These are phyloP conservation scores for Poeciliopsis occidentalis DNA, from an alignment of 2,113 vertebrate genomes.

Conservation along the genomic window DNA sequence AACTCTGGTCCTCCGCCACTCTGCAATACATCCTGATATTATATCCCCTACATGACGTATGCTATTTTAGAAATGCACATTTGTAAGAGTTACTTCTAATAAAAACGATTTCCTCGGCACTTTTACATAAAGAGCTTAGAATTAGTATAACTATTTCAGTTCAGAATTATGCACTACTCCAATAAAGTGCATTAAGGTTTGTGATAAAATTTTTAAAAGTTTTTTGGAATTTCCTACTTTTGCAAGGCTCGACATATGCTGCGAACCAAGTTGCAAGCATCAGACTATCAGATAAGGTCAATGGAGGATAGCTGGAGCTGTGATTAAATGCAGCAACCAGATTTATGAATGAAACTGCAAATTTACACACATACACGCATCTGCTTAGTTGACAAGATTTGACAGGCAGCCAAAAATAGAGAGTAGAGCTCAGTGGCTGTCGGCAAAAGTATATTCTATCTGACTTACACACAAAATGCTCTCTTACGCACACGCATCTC, in stretches of 20 bases:
- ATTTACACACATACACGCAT: slow-evolving; percentile 15
- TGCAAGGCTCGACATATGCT: neutral
- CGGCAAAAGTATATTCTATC: slow-evolving; percentile 14
- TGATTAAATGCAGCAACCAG: slow-evolving; percentile 22
- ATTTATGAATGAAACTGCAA: slow-evolving; percentile 70
- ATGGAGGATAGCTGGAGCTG: slow-evolving; percentile 23
- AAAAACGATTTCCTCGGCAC: too few relatives aligned
- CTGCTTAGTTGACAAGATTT: slow-evolving; percentile 41
- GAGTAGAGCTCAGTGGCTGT: slow-evolving; percentile 33
- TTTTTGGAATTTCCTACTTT: too few relatives aligned
- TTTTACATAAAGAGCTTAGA: too few relatives aligned
- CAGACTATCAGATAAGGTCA: slow-evolving; percentile 27
- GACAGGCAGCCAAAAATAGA: slow-evolving; percentile 68
- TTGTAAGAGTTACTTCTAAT: too few relatives aligned
- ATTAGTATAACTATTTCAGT: too few relatives aligned
- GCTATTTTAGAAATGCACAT: too few relatives aligned
- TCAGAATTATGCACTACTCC: too few relatives aligned
- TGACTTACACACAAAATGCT: neutral
- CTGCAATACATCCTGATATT: too few relatives aligned
- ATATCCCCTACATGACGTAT: too few relatives aligned
- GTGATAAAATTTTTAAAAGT: neutral
- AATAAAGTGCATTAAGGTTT: too few relatives aligned
- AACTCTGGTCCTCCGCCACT: too few relatives aligned
- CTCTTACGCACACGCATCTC: slow-evolving; percentile 2
- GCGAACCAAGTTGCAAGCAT: slow-evolving; percentile 12